phyloP scores from a whole-genome alignment of 2,113 vertebrate genomes.

The Upupa epops region DNA sequence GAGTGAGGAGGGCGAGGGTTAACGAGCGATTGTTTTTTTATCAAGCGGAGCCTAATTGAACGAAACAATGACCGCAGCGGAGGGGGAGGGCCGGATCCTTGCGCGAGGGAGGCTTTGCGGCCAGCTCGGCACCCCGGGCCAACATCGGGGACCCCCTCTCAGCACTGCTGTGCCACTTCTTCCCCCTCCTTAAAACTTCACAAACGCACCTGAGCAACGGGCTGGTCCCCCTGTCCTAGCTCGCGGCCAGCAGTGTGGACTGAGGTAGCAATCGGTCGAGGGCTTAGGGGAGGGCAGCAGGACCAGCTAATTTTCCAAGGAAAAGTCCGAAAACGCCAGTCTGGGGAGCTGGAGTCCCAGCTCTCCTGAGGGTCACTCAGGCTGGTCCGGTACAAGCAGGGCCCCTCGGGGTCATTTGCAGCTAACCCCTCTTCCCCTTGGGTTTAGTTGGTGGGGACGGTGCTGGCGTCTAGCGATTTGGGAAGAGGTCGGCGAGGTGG shows the following conservation, averaged over 20 bases:
- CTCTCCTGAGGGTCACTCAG: background rate
- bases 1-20: conserved; percentile 16
- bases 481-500: background rate
- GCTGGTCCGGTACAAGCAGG: background rate
- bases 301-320: background rate
- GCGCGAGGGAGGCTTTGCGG: background rate
- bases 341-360: no score
- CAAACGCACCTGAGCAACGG: background rate
- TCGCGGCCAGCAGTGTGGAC: background rate
- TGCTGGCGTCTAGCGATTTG: background rate
- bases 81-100: background rate
- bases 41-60: conserved; percentile 42
- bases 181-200: background rate
- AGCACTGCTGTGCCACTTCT: background rate
- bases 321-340: background rate
- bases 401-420: background rate
- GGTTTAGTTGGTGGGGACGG: background rate
- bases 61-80: conserved; percentile 6
- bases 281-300: no score
- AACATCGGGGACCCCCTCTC: background rate
- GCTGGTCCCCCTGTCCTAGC: background rate
- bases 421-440: no score
- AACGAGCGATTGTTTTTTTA: conserved; percentile 52
- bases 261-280: background rate
- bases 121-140: background rate